Percentiles rank a stretch among this genome's conserved stretches.
Conservation (phyloP, 2,113 vertebrate genomes). For the Scartelaos histophorus region DNA sequence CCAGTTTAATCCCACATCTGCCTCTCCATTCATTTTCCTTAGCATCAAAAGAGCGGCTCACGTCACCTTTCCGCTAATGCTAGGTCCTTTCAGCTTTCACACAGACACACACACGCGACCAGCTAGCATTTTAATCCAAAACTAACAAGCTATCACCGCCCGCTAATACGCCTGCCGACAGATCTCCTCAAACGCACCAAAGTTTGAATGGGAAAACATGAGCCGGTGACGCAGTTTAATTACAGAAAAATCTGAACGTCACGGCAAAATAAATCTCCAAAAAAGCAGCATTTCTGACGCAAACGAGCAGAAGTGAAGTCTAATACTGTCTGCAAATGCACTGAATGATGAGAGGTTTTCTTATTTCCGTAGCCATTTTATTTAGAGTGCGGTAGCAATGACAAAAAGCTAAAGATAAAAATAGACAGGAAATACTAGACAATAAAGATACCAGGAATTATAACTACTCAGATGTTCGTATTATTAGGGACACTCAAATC, state of each 20-base stretch:
- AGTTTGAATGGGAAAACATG: slow-evolving; percentile 42
- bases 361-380: background rate
- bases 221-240: slow-evolving; percentile 50
- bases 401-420: background rate
- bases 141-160: slow-evolving; percentile 62
- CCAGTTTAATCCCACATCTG: background rate
- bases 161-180: slow-evolving; percentile 56
- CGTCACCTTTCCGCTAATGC: slow-evolving; percentile 13
- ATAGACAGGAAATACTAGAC: background rate
- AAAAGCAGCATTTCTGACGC: slow-evolving; percentile 12
- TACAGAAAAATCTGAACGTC: slow-evolving; percentile 10
- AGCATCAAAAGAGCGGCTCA: slow-evolving; percentile 6
- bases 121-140: slow-evolving; percentile 42
- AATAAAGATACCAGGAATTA: slow-evolving; percentile 1
- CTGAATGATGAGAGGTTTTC: slow-evolving; percentile 1
- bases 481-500: background rate
- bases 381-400: background rate
- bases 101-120: background rate
- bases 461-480: background rate
- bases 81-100: slow-evolving; percentile 12
- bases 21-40: slow-evolving; percentile 22
- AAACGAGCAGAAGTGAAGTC: slow-evolving; percentile 8
- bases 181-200: slow-evolving; percentile 34
- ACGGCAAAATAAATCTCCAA: slow-evolving; percentile 36
- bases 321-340: background rate